Evolutionary conservation across 2,113 vertebrate genomes (phyloP).

Genomic region (Tretioscincus oriximinensis): DNA sequence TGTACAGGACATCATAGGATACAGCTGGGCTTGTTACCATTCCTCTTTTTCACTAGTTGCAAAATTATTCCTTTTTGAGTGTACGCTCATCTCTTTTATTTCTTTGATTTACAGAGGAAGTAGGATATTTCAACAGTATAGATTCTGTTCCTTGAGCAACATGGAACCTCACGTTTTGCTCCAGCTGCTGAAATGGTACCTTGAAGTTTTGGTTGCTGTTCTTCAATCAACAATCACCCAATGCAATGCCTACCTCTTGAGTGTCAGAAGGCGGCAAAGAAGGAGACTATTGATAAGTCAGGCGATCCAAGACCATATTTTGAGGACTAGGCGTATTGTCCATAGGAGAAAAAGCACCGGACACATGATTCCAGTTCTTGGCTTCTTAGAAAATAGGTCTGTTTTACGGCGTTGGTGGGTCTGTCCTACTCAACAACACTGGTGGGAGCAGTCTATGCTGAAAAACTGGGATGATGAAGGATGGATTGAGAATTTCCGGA

Average conservation of each 20-base stretch:
- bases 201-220: background rate
- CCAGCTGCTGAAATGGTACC: background rate
- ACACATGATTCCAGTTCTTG: background rate
- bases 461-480: background rate
- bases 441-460: background rate
- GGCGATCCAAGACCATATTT: background rate
- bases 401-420: slow-evolving; percentile 2
- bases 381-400: background rate
- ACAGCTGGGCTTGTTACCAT: background rate
- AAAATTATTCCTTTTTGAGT: background rate
- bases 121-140: background rate
- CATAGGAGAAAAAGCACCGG: background rate
- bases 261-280: background rate
- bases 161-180: background rate
- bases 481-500: slow-evolving; percentile 7
- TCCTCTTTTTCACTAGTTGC: background rate
- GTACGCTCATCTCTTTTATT: background rate
- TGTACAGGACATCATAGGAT: background rate
- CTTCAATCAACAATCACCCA: background rate
- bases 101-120: background rate
- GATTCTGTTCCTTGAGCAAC: background rate
- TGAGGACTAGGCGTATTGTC: background rate
- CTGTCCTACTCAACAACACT: background rate
- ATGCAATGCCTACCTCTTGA: background rate
- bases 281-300: background rate